Percentiles rank a stretch among this genome's conserved stretches.
Evolutionary conservation across 2,113 vertebrate genomes (phyloP).

Genomic region (Nettapus auritus): DNA sequence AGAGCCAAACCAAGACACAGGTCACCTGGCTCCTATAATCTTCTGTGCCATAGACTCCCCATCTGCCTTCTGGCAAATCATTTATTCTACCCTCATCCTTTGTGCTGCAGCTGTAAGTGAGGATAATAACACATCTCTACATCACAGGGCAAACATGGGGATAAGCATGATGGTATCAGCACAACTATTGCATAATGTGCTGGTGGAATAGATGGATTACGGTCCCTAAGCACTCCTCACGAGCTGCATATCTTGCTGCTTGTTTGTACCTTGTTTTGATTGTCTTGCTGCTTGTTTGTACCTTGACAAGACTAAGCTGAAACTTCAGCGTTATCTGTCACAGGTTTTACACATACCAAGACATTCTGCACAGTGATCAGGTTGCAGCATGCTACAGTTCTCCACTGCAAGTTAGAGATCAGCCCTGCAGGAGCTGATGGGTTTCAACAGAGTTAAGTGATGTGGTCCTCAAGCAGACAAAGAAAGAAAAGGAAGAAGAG

Average conservation of each 20-base stretch:
- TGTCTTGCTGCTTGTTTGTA: neutral
- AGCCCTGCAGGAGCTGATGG: neutral
- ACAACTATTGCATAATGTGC: neutral
- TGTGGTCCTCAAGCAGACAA: neutral
- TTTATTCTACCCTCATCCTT: conserved; percentile 59
- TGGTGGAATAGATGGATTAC: conserved; percentile 27
- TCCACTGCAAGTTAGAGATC: neutral
- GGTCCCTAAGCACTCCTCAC: neutral
- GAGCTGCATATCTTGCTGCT: neutral
- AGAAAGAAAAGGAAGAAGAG: neutral
- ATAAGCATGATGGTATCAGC: neutral
- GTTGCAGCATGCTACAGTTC: neutral
- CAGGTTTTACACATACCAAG: neutral
- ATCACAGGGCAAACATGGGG: conserved; percentile 14
- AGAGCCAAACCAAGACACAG: conserved; percentile 46
- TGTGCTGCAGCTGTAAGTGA: conserved; percentile 64
- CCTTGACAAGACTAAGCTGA: neutral
- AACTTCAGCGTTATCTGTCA: neutral
- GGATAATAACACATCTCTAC: conserved; percentile 57
- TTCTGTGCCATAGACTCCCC: conserved; percentile 50
- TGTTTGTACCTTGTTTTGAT: neutral
- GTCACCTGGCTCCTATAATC: conserved; percentile 63
- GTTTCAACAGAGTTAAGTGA: neutral
- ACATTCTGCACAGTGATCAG: neutral
- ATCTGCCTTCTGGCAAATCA: conserved; percentile 62